A percentile compares a stretch with the other conserved stretches of the same genome.
Evolutionary conservation across 2,113 vertebrate species (phyloP).

Genomic region (Sylvia atricapilla): DNA sequence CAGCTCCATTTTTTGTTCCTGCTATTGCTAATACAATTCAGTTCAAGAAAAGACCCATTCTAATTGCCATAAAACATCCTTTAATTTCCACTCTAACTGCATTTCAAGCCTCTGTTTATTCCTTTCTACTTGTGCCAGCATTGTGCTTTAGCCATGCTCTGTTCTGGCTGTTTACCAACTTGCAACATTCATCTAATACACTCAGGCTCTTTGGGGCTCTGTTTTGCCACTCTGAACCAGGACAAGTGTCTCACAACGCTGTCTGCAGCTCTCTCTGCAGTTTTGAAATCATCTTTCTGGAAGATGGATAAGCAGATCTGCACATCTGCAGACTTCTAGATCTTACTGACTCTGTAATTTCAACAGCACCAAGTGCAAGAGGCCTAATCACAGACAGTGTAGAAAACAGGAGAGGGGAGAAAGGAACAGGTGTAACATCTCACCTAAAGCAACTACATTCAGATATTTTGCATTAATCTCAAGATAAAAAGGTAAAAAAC

Average conservation of each 20-base stretch:
- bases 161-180: constrained; percentile 18
- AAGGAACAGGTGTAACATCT: neutral
- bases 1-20: neutral
- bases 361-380: neutral
- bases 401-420: neutral
- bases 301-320: neutral
- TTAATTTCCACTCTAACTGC: constrained; percentile 29
- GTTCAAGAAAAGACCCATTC: constrained; percentile 28
- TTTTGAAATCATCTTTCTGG: neutral
- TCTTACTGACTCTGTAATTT: neutral
- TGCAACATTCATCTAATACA: neutral
- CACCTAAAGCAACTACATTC: neutral
- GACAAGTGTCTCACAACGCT: neutral
- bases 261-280: neutral
- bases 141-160: constrained; percentile 26
- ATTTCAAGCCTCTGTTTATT: constrained; percentile 6
- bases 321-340: neutral
- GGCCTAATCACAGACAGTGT: neutral
- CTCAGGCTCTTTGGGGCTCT: neutral
- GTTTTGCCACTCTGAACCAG: neutral
- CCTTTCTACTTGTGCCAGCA: constrained; percentile 51
- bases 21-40: neutral
- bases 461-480: neutral
- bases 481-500: neutral
- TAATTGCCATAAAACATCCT: constrained; percentile 31